phyloP scores from a whole-genome alignment of 2,888 invertebrate species.

The Listrodromus nycthemerus region DNA sequence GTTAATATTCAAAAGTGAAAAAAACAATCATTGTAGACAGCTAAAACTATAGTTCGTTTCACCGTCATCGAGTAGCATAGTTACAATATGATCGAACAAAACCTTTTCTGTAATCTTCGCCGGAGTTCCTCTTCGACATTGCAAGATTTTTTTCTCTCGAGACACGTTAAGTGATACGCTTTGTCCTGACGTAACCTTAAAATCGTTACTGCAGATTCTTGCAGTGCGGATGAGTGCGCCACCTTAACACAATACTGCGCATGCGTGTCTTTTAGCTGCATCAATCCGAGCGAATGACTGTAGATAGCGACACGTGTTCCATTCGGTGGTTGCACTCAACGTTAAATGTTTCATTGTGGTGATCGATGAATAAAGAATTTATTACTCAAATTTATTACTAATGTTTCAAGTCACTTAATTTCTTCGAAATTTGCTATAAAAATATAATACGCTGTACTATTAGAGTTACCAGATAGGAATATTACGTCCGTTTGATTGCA shows the following conservation, averaged over 20 bases:
- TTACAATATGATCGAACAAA: conserved; percentile 75
- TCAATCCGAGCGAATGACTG: not conserved
- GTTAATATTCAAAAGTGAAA: conserved; percentile 18
- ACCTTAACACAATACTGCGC: conserved; percentile 21
- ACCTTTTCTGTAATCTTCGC: conserved; percentile 83
- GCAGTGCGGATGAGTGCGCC: conserved; percentile 16
- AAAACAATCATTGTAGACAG: conserved; percentile 39
- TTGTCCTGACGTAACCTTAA: conserved; percentile 71
- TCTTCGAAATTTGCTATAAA: not conserved
- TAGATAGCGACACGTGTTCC: conserved; percentile 51
- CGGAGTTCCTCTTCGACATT: conserved; percentile 78
- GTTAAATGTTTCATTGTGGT: not conserved
- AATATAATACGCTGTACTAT: not conserved
- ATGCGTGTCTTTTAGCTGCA: conserved; percentile 5
- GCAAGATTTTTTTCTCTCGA: conserved; percentile 62
- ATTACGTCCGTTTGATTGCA: not conserved
- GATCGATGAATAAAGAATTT: not conserved
- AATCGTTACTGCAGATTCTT: conserved; percentile 68
- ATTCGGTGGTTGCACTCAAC: not conserved
- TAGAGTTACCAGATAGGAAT: not conserved
- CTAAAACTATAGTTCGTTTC: conserved; percentile 60
- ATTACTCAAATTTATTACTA: not conserved
- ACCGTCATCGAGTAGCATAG: conserved; percentile 65
- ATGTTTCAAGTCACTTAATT: not conserved
- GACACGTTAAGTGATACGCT: conserved; percentile 66